Evolutionary conservation across 2,888 invertebrate genomes (phyloP).

Genomic region (Heliconius charithonia): DNA sequence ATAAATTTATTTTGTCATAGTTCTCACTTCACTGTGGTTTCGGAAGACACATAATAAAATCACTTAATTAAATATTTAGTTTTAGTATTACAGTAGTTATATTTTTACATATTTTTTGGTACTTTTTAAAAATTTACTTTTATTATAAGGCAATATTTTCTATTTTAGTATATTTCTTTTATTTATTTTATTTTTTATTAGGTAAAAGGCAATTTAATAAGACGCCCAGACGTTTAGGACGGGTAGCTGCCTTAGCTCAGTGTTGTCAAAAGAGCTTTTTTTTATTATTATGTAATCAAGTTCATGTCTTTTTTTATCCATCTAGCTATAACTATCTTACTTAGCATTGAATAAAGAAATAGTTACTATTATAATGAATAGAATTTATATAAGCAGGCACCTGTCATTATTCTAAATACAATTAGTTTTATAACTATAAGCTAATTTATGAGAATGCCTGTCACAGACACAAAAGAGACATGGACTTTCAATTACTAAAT

Average conservation of each 20-base stretch:
- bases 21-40: not conserved
- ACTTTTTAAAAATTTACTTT: not conserved
- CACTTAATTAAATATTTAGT: not conserved
- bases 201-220: not conserved
- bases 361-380: constrained; percentile 19
- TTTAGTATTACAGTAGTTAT: not conserved
- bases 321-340: constrained; percentile 11
- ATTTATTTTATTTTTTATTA: too few species aligned
- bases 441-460: constrained; percentile 1
- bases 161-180: not conserved
- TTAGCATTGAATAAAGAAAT: constrained; percentile 17
- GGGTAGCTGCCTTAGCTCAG: not conserved
- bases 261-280: not conserved
- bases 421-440: not conserved
- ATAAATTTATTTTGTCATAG: not conserved
- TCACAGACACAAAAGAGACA: constrained; percentile 5
- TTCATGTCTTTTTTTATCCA: not conserved
- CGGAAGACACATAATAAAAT: constrained; percentile 15
- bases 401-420: constrained; percentile 19
- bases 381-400: constrained; percentile 28
- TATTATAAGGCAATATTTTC: not conserved
- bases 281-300: constrained; percentile 1
- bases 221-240: not conserved
- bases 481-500: constrained; percentile 11
- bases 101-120: not conserved